Conservation (phyloP, 1,140 invertebrate genomes). For the Drosophila navojoa region DNA sequence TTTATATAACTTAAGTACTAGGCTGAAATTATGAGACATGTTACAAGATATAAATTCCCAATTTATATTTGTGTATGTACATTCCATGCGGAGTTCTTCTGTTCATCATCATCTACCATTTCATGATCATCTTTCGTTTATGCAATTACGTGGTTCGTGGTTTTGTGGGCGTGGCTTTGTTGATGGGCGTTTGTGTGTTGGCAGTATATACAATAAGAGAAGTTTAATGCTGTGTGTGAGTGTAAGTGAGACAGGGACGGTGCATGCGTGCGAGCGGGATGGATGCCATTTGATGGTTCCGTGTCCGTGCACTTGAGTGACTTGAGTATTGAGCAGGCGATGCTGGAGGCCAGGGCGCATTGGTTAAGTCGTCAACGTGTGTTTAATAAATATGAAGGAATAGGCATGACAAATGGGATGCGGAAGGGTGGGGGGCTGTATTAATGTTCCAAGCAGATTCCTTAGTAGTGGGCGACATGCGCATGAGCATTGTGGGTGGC, state of each 20-base stretch:
- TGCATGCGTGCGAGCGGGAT: conserved; percentile 11
- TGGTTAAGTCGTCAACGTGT: conserved; percentile 87
- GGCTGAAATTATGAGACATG: conserved; percentile 53
- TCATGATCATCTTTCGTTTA: conserved; percentile 27
- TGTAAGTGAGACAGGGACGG: conserved; percentile 46
- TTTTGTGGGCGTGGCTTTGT: conserved; percentile 64
- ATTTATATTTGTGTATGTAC: conserved; percentile 61
- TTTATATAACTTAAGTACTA: conserved; percentile 65
- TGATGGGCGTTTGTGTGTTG: conserved; percentile 48
- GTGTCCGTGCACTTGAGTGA: conserved; percentile 49
- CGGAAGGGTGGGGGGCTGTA: conserved; percentile 36
- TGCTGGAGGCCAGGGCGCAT: neutral
- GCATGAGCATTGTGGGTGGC: conserved; percentile 75
- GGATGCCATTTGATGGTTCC: conserved; percentile 16
- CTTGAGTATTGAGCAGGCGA: conserved; percentile 86
- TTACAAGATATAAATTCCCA: conserved; percentile 67
- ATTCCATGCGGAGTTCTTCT: conserved; percentile 50
- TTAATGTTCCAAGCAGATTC: conserved; percentile 1
- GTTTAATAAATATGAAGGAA: conserved; percentile 95
- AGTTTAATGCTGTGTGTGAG: neutral
- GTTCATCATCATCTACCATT: conserved; percentile 40
- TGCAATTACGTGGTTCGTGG: conserved; percentile 43
- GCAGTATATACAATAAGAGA: conserved; percentile 66
- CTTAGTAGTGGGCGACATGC: conserved; percentile 78
- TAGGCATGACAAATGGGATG: conserved; percentile 86